These are phyloP conservation scores for Clinocottus analis DNA, from an alignment of 2,113 vertebrate genomes.

Conservation along the genomic window DNA sequence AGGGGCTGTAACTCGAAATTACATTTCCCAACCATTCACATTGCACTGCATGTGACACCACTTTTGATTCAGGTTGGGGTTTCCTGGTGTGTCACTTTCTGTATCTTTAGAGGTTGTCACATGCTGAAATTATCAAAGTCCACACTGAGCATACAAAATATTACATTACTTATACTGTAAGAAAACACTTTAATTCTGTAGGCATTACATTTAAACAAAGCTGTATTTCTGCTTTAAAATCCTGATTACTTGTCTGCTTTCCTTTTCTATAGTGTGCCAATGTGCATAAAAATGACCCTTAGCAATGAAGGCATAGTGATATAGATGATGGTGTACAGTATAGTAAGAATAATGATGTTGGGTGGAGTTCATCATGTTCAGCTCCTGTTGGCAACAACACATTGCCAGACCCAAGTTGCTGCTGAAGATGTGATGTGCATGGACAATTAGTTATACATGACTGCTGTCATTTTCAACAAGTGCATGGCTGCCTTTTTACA, in stretches of 20 bases:
- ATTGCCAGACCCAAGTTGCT: neutral
- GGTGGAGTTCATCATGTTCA: neutral
- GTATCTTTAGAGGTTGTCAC: neutral
- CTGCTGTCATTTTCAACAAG: neutral
- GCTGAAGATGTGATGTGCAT: neutral
- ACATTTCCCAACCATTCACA: neutral
- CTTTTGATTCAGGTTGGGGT: neutral
- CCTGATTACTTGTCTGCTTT: no score
- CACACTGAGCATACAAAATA: neutral
- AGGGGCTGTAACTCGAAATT: neutral
- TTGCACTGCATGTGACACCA: neutral
- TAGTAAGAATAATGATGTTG: no score
- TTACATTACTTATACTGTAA: neutral
- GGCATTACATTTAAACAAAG: neutral
- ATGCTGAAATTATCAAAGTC: neutral
- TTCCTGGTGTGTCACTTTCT: neutral
- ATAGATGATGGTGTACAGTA: no score
- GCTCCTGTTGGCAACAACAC: neutral
- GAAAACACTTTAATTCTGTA: neutral
- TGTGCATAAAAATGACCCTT: neutral
- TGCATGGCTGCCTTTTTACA: neutral
- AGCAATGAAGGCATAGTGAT: neutral
- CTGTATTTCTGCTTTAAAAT: no score
- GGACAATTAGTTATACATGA: neutral
- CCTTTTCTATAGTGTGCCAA: neutral